phyloP scores from a whole-genome alignment of 2,888 invertebrate genomes.

The Cheilosia impressa region DNA sequence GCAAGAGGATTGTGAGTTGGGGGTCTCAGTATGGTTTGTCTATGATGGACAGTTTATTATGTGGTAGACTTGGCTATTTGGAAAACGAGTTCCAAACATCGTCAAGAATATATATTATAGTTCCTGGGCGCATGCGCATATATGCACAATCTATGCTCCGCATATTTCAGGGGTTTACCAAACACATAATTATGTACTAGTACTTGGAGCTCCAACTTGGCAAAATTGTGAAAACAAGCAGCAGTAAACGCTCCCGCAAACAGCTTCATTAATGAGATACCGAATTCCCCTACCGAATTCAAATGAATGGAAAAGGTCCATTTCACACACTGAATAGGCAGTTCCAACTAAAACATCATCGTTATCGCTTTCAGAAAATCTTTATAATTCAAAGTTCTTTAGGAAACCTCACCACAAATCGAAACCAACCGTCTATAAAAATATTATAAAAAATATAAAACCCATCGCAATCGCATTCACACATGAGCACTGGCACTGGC shows the following conservation, averaged over 20 bases:
- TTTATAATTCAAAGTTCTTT: constrained; percentile 43
- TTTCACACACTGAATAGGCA: constrained; percentile 52
- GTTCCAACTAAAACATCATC: constrained; percentile 66
- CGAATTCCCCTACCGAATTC: constrained; percentile 36
- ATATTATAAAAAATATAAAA: constrained; percentile 59
- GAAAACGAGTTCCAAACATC: no score
- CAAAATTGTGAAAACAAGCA: constrained; percentile 2
- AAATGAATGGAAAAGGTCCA: constrained; percentile 52
- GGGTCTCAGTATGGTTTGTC: no score
- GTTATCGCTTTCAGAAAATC: constrained; percentile 58
- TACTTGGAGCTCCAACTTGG: neutral
- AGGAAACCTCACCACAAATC: constrained; percentile 31
- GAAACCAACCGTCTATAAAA: constrained; percentile 40
- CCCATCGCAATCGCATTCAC: constrained; percentile 60
- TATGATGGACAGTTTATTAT: no score
- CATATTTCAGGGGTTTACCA: neutral
- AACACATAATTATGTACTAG: neutral
- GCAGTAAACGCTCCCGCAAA: constrained; percentile 13
- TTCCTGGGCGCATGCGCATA: no score
- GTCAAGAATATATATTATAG: no score
- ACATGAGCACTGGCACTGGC: constrained; percentile 15
- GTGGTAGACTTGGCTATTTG: no score
- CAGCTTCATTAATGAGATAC: constrained; percentile 60
- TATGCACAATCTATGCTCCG: no score
- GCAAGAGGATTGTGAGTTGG: no score